phyloP scores from a whole-genome alignment of 2,113 vertebrate species.

The Silurus glanis region DNA sequence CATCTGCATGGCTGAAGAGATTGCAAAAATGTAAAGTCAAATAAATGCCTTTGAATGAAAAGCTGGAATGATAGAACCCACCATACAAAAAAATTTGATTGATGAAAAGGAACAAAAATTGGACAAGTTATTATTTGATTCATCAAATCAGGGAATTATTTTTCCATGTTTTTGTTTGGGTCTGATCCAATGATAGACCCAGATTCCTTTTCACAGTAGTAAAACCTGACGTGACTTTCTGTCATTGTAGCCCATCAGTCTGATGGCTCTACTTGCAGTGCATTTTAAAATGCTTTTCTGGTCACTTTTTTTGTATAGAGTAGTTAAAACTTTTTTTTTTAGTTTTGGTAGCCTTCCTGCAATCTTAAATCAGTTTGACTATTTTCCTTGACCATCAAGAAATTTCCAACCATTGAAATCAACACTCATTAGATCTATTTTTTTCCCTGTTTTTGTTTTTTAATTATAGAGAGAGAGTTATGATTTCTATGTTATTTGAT shows the following conservation, averaged over 20 bases:
- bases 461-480: no score
- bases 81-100: not conserved
- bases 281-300: not conserved
- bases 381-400: not conserved
- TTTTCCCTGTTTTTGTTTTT: not conserved
- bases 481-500: no score
- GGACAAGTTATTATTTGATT: not conserved
- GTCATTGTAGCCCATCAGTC: not conserved
- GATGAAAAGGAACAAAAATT: not conserved
- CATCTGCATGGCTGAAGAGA: not conserved
- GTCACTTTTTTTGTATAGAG: not conserved
- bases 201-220: no score
- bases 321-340: not conserved
- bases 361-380: not conserved
- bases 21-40: not conserved
- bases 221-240: not conserved
- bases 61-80: not conserved
- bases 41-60: not conserved
- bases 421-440: not conserved
- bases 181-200: no score
- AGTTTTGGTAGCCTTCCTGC: not conserved
- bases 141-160: not conserved
- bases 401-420: not conserved
- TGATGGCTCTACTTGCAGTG: not conserved
- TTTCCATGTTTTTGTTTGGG: not conserved